Evolutionary conservation across 2,797 vertebrate species (phyloP).

Genomic region (Octomys mimax): DNA sequence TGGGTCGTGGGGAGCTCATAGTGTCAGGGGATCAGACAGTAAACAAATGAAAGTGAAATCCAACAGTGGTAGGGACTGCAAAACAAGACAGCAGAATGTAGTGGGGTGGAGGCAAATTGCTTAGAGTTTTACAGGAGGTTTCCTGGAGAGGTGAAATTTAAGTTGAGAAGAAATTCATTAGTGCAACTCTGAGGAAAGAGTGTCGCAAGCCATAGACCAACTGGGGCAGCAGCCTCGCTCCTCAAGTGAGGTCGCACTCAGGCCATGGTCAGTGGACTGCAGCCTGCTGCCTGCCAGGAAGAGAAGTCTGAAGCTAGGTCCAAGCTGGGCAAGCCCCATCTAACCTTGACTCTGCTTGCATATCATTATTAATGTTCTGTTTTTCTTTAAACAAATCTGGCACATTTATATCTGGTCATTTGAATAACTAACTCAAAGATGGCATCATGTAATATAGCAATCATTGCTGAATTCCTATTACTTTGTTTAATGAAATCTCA

Average conservation of each 20-base stretch:
- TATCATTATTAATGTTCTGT: too few relatives aligned
- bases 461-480: too few relatives aligned
- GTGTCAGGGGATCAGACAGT: neutral
- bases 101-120: too few relatives aligned
- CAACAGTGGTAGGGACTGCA: neutral
- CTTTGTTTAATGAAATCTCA: too few relatives aligned
- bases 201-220: neutral
- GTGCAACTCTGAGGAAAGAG: neutral
- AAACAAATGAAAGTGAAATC: neutral
- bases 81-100: neutral
- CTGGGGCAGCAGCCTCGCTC: neutral
- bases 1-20: neutral
- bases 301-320: neutral
- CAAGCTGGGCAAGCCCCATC: too few relatives aligned
- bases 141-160: neutral
- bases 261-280: accelerated
- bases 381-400: too few relatives aligned
- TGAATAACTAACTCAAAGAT: too few relatives aligned
- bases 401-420: too few relatives aligned
- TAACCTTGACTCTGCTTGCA: neutral
- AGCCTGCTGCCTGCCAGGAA: neutral
- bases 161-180: neutral
- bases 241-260: neutral
- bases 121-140: accelerated
- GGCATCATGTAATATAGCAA: too few relatives aligned